A percentile compares a stretch with the other conserved stretches of the same genome.
phyloP scores from a whole-genome alignment of 2,113 vertebrate genomes.

The Astatoreochromis straeleni region DNA sequence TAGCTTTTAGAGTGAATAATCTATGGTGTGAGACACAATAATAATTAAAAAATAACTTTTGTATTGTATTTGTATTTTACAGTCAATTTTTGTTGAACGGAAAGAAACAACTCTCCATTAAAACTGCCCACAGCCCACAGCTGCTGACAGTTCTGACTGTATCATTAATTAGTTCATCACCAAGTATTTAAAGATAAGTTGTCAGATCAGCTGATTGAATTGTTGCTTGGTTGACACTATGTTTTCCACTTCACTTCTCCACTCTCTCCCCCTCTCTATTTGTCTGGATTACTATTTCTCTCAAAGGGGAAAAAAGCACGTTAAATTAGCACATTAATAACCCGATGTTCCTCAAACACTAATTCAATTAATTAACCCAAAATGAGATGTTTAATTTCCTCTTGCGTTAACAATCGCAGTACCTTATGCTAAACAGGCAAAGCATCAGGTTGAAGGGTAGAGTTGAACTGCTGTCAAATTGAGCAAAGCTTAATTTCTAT shows the following conservation, averaged over 20 bases:
- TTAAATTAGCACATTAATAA: constrained; percentile 35
- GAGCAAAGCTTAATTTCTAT: background rate
- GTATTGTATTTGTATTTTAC: background rate
- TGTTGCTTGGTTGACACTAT: constrained; percentile 5
- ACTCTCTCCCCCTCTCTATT: background rate
- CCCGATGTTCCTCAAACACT: background rate
- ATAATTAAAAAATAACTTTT: background rate
- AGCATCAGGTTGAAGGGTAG: background rate
- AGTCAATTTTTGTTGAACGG: background rate
- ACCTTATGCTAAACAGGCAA: background rate
- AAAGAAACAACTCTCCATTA: background rate
- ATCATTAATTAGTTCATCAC: constrained; percentile 45
- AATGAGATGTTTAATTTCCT: constrained; percentile 25
- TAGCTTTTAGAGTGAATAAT: background rate
- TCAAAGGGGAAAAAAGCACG: background rate
- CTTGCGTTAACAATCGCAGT: background rate
- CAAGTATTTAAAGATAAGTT: constrained; percentile 12
- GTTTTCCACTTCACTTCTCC: constrained; percentile 18
- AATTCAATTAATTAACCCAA: constrained; percentile 27
- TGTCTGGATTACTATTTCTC: background rate
- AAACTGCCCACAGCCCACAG: background rate
- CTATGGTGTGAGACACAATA: background rate
- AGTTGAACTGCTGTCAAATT: background rate
- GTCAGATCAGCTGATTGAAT: constrained; percentile 16
- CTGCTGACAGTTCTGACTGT: constrained; percentile 10